Percentiles rank a stretch among this genome's conserved stretches.
Evolutionary conservation across 2,888 invertebrate species (phyloP).

Genomic region (Sphecodes monilicornis): DNA sequence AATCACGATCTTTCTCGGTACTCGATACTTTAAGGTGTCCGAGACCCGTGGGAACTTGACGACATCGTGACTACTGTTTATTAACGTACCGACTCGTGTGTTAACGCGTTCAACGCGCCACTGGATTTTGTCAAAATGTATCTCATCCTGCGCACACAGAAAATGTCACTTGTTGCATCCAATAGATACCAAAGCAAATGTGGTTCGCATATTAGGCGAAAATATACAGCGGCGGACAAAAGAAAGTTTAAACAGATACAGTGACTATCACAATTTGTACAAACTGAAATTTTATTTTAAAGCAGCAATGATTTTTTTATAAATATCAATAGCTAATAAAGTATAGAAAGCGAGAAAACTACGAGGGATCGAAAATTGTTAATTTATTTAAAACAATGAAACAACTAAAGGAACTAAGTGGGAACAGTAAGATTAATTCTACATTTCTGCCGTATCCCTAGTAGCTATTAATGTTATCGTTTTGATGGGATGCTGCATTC

Average conservation of each 20-base stretch:
- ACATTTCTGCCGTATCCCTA: too few relatives aligned
- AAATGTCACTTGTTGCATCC: not conserved
- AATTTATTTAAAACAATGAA: too few relatives aligned
- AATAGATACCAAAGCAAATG: not conserved
- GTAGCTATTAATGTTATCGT: too few relatives aligned
- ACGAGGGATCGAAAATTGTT: too few relatives aligned
- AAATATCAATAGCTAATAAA: too few relatives aligned
- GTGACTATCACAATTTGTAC: too few relatives aligned
- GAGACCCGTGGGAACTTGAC: slow-evolving; percentile 26
- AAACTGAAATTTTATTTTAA: too few relatives aligned
- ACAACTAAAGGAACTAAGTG: too few relatives aligned
- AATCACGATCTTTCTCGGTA: slow-evolving; percentile 29
- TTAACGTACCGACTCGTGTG: not conserved
- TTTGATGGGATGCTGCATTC: too few relatives aligned
- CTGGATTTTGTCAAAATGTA: not conserved
- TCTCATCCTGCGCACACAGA: not conserved
- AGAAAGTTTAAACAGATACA: not conserved
- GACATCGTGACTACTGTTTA: slow-evolving; percentile 18
- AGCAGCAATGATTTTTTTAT: too few relatives aligned
- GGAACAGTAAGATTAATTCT: too few relatives aligned
- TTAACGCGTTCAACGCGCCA: not conserved
- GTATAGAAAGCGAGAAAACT: too few relatives aligned
- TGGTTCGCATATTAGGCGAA: not conserved
- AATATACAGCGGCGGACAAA: not conserved
- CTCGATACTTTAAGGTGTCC: slow-evolving; percentile 16